Evolutionary conservation across 2,113 vertebrate genomes (phyloP), one percentile per base, ranked within the genome.

Genomic region (Stigmatopora nigra): DNA sequence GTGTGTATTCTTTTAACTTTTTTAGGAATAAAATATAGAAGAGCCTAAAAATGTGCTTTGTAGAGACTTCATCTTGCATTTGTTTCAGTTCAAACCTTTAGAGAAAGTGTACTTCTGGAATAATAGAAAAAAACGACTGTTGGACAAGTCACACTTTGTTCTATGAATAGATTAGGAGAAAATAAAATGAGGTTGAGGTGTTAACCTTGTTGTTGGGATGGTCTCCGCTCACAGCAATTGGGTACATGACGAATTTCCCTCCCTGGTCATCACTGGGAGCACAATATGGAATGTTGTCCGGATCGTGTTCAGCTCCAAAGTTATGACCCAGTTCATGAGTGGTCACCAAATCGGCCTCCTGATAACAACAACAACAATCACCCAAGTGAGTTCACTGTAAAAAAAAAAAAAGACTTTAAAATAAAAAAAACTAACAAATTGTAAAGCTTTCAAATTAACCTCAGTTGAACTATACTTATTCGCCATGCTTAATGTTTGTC

Each of bases 311-410:
- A 13, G 97, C 95, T 75, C 97, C 97, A 49, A 99, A 99, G 84
- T 99, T 99, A 77, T 99, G 97, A 20, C 97, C 97, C 1, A 99
- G 83, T 66, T 99, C 97, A 64, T 99, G 97, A 15, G 96, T 99
- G 1, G 97, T 99, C 64, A 99, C 97, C 73, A 99, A 83, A 80
- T 99, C 97, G 0, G 97, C 96, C 86, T 99, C 97, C 97, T 99
- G 78, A 58, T 47, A 15, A 11, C 48, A 73, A 8, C 16, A 73
- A 8, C 16, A 64, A 61, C 4, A 68, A 44, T 36, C n/a, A 67
- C 1, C 7, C 15, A 6, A 6, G 41, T 46, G 19, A 2, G 63
- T 51, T 25, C 7, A 47, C 9, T 7, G 15, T 46, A 51, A 15
- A 17, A 31, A 35, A 17, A 38, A 12, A 15, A 38, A 10, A 36